Evolutionary conservation across 2,797 vertebrate genomes (phyloP).

Genomic region (Ctenopoma multispine): DNA sequence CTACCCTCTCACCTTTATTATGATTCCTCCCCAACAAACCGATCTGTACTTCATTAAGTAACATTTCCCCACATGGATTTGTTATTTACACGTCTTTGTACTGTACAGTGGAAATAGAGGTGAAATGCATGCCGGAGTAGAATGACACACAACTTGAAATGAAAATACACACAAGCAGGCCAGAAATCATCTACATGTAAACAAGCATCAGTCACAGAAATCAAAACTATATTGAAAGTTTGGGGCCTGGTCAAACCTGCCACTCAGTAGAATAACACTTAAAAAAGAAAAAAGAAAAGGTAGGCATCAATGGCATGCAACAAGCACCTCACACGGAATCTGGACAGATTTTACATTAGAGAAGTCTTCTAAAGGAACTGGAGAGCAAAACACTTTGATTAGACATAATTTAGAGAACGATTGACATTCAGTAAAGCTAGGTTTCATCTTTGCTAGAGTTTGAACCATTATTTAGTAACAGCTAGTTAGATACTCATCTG

Average conservation of each 20-base stretch:
- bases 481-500: conserved; percentile 5
- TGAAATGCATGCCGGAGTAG: conserved; percentile 86
- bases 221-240: conserved; percentile 35
- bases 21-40: conserved; percentile 30
- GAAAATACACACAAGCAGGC: conserved; percentile 78
- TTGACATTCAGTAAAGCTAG: not conserved
- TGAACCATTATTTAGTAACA: conserved; percentile 24
- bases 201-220: conserved; percentile 65
- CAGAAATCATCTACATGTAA: conserved; percentile 78
- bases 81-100: conserved; percentile 84
- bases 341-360: conserved; percentile 41
- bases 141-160: conserved; percentile 76
- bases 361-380: conserved; percentile 24
- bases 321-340: conserved; percentile 70
- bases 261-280: conserved; percentile 29
- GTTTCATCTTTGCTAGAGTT: conserved; percentile 41
- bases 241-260: conserved; percentile 27
- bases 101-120: conserved; percentile 81
- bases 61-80: conserved; percentile 53
- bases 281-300: conserved; percentile 59
- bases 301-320: conserved; percentile 90
- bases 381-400: conserved; percentile 23
- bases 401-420: conserved; percentile 65
- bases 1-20: conserved; percentile 56
- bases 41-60: conserved; percentile 18